Conservation (phyloP, 2,888 invertebrate genomes). For the Eupithecia pulchellata region DNA sequence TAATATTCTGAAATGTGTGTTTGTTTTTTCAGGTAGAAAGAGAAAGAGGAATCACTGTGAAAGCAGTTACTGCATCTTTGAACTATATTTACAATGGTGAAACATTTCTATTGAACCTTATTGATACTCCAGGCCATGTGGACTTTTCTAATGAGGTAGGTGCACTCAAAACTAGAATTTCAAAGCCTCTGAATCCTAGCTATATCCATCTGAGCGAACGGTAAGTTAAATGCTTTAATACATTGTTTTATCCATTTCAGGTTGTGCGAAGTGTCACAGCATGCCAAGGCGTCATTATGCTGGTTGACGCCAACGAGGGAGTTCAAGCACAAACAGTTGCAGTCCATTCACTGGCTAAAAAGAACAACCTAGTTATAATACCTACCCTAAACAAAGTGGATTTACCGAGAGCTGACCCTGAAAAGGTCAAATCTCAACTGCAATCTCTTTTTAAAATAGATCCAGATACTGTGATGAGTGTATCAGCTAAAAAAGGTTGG, state of each 20-base stretch:
- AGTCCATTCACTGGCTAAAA: conserved; percentile 96
- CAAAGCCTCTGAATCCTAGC: not conserved
- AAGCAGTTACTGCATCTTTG: conserved; percentile 97
- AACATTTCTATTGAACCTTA: conserved; percentile 94
- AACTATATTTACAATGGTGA: conserved; percentile 89
- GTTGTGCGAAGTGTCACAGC: conserved; percentile 94
- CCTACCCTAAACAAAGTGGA: conserved; percentile 99
- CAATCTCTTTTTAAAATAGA: conserved; percentile 93
- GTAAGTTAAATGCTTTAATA: not conserved
- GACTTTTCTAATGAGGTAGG: conserved; percentile 97
- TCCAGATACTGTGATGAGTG: conserved; percentile 89
- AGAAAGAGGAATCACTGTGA: conserved; percentile 99
- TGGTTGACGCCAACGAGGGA: conserved; percentile 98
- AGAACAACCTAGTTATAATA: conserved; percentile 91
- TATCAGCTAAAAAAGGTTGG: conserved; percentile 96
- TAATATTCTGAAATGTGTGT: no score
- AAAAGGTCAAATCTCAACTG: conserved; percentile 91
- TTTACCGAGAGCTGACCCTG: conserved; percentile 95
- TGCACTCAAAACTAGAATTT: not conserved
- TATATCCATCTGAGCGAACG: not conserved
- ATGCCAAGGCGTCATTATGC: conserved; percentile 96
- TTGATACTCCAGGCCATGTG: conserved; percentile 99
- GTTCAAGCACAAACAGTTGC: conserved; percentile 99
- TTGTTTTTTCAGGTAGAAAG: conserved; percentile 89
- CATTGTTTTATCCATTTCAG: conserved; percentile 60